These are phyloP conservation scores for Propsilocerus akamusi DNA, from an alignment of 1,140 invertebrate genomes.

Conservation along the genomic window DNA sequence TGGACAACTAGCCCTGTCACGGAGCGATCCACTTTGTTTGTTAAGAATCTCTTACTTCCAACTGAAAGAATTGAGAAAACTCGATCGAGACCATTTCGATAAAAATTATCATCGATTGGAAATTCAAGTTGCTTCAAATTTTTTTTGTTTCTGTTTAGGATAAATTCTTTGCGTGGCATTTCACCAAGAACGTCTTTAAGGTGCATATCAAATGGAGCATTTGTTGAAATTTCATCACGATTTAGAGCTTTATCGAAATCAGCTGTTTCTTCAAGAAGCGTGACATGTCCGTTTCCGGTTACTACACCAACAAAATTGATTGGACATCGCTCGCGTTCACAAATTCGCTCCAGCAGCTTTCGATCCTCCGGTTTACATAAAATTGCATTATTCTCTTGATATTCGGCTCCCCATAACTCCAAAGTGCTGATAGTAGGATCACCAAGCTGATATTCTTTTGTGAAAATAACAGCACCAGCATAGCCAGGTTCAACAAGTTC, in stretches of 20 bases:
- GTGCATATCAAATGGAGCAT: conserved; percentile 59
- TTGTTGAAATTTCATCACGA: conserved; percentile 11
- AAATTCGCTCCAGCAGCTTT: conserved; percentile 47
- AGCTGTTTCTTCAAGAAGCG: conserved; percentile 43
- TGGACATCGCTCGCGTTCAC: conserved; percentile 74
- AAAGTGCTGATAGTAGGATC: conserved; percentile 85
- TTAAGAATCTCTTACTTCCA: conserved; percentile 87
- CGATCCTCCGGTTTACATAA: conserved; percentile 48
- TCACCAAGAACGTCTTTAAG: conserved; percentile 71
- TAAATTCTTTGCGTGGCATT: conserved; percentile 34
- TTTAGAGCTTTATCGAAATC: conserved; percentile 21
- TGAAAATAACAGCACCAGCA: conserved; percentile 77
- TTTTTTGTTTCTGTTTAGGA: conserved; percentile 22
- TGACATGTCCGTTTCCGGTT: conserved; percentile 68
- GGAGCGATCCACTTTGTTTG: conserved; percentile 88
- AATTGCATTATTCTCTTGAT: conserved; percentile 90
- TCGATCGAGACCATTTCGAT: conserved; percentile 45
- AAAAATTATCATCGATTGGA: conserved; percentile 31
- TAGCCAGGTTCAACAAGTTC: conserved; percentile 76
- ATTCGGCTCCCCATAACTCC: conserved; percentile 96
- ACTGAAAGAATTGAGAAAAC: conserved; percentile 82
- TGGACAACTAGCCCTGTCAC: conserved; percentile 92
- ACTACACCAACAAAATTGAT: conserved; percentile 86
- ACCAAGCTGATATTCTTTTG: conserved; percentile 73
- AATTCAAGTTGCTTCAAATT: conserved; percentile 28